A percentile compares a stretch with the other conserved stretches of the same genome.
Evolutionary conservation across 2,113 vertebrate species (phyloP).

Genomic region (Entomyzon cyanotis): DNA sequence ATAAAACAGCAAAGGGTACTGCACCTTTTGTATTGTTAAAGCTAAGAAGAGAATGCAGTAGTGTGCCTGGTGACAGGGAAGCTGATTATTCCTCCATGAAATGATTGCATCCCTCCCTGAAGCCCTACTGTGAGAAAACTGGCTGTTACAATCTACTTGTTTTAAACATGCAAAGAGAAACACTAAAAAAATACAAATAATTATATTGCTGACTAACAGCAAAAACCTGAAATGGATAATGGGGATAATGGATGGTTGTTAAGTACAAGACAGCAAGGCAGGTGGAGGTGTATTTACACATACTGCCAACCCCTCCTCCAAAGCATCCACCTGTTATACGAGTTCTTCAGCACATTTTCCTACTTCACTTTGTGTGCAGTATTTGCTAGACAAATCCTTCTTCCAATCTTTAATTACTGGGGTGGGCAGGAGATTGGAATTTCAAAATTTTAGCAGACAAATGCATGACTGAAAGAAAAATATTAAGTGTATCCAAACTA

Average conservation of each 20-base stretch:
- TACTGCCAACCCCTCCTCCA: neutral
- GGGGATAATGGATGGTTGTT: neutral
- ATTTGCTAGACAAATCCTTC: neutral
- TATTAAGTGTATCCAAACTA: neutral
- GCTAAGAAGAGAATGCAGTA: neutral
- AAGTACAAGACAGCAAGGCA: fast-evolving
- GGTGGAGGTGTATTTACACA: too few relatives aligned
- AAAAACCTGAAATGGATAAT: neutral
- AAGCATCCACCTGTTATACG: neutral
- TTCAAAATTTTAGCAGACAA: neutral
- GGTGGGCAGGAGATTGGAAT: neutral
- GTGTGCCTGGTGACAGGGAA: neutral
- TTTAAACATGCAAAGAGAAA: neutral
- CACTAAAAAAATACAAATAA: neutral
- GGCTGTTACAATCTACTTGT: neutral
- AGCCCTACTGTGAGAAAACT: neutral
- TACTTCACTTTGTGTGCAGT: neutral
- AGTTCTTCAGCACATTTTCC: neutral
- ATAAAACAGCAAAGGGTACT: neutral
- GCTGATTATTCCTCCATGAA: neutral
- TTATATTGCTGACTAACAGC: neutral
- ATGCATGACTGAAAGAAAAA: neutral
- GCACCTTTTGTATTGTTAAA: neutral
- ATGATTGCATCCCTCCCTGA: neutral
- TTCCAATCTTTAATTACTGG: conserved; percentile 3